phyloP scores from a whole-genome alignment of 2,113 vertebrate species.

The Toxotes jaculatrix region DNA sequence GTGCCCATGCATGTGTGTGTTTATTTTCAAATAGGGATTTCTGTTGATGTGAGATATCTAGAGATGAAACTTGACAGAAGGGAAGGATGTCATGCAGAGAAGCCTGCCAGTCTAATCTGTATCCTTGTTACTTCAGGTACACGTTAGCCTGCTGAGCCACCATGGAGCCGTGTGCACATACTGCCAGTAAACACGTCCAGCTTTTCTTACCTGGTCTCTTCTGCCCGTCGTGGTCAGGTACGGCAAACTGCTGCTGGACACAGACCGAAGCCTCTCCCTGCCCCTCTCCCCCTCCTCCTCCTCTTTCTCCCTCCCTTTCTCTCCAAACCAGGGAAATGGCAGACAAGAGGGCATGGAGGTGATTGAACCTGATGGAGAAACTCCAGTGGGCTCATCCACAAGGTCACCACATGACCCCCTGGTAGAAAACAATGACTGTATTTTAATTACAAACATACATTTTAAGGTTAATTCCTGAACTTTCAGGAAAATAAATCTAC shows the following conservation, averaged over 20 bases:
- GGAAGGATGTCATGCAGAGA: background rate
- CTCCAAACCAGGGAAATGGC: slow-evolving; percentile 92
- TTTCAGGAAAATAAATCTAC: background rate
- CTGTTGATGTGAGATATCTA: background rate
- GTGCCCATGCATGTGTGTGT: background rate
- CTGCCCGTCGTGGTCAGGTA: slow-evolving; percentile 83
- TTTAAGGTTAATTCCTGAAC: background rate
- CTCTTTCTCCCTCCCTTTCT: slow-evolving; percentile 83
- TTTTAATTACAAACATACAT: background rate
- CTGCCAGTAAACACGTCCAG: background rate
- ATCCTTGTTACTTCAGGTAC: background rate
- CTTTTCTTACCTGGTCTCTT: slow-evolving; percentile 81
- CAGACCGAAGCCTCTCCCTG: slow-evolving; percentile 70
- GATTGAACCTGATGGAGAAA: slow-evolving; percentile 87
- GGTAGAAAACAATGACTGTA: background rate
- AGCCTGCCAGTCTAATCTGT: background rate
- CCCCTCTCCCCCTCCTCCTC: slow-evolving; percentile 65
- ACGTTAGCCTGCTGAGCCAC: background rate
- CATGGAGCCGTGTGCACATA: background rate
- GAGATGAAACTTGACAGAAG: background rate
- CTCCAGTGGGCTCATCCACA: slow-evolving; percentile 81
- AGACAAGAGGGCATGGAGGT: slow-evolving; percentile 90
- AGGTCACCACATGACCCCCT: slow-evolving; percentile 87
- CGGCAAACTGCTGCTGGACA: slow-evolving; percentile 87
- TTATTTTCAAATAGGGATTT: background rate